Base-by-base conservation (phyloP, 2,888 invertebrate species). In the Empis stercorea region DNA sequence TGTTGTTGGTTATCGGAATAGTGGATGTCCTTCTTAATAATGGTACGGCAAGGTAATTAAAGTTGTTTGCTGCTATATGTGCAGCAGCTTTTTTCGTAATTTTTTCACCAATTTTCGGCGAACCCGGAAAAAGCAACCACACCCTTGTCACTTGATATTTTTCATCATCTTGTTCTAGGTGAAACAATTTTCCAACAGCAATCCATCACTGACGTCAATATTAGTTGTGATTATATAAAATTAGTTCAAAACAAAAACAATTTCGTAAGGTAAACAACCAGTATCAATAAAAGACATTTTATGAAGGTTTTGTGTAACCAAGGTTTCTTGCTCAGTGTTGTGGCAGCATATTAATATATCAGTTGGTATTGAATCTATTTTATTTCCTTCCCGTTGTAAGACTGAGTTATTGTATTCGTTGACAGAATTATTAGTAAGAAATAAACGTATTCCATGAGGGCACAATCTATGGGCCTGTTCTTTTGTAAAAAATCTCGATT, bases 161-260 rank as follows among this genome's bases (percentile, higher is more conserved):
- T 13, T 49, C n/a, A n/a, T n/a, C 48, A 46, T 52, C 44, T 38
- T 46, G 17, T 47, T 60, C 59, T 30, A 63, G 52, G 48, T 56
- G 51, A 20, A 53, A 40, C 43, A 61, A 53, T 51, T 51, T 55
- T 17, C 59, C 60, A 38, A 55, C 50, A 17, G 58, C 58, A 23
- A 54, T 23, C 61, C 61, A 56, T 63, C 60, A 38, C 51, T 17
- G 2, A 63, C 59, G 44, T 60, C 59, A 9, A 63, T 59, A 45
- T 61, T 62, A 16, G 58, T 58, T 37, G 59, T 58, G 13, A 61
- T 59, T 32, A 61, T 54, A 48, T 61, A 53, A 49, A 39, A 40
- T 45, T 51, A 47, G 34, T 46, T 39, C 3, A 49, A 27, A 48
- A 52, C 52, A 16, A 53, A 50, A 36, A 45, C 47, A 32, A 52